phyloP scores from a whole-genome alignment of 2,888 invertebrate species.

The Athalia rosae region DNA sequence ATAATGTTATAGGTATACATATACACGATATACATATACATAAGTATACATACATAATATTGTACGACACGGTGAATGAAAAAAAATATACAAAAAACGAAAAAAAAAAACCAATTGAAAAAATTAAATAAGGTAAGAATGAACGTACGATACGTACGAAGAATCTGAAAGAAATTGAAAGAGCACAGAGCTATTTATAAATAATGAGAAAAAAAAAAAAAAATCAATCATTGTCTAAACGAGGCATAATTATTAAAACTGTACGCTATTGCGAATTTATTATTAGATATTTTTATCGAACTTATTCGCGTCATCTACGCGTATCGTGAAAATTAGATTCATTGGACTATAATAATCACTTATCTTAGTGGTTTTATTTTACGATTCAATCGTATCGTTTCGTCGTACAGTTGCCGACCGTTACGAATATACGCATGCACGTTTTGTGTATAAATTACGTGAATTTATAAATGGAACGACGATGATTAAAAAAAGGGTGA shows the following conservation, averaged over 20 bases:
- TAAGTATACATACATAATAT: neutral
- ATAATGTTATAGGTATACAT: conserved; percentile 51
- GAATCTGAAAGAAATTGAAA: neutral
- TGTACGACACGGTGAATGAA: neutral
- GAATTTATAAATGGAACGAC: conserved; percentile 19
- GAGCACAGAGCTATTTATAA: neutral
- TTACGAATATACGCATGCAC: conserved; percentile 16
- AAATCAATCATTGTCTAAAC: conserved; percentile 64
- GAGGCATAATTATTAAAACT: conserved; percentile 61
- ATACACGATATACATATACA: conserved; percentile 7
- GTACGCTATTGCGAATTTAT: conserved; percentile 58
- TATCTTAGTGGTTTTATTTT: neutral
- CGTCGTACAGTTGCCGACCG: too few relatives aligned
- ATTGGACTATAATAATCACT: neutral
- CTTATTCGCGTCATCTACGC: conserved; percentile 59
- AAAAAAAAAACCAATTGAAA: neutral
- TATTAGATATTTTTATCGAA: conserved; percentile 66
- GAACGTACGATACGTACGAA: neutral
- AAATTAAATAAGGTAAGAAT: neutral
- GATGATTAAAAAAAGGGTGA: neutral
- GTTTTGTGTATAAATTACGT: conserved; percentile 14
- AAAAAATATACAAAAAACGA: neutral
- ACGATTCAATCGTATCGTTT: neutral
- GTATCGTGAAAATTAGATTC: conserved; percentile 55
- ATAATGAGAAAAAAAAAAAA: conserved; percentile 46